Evolutionary conservation across 2,113 vertebrate genomes (phyloP).

Genomic region (Phaetusa simplex): DNA sequence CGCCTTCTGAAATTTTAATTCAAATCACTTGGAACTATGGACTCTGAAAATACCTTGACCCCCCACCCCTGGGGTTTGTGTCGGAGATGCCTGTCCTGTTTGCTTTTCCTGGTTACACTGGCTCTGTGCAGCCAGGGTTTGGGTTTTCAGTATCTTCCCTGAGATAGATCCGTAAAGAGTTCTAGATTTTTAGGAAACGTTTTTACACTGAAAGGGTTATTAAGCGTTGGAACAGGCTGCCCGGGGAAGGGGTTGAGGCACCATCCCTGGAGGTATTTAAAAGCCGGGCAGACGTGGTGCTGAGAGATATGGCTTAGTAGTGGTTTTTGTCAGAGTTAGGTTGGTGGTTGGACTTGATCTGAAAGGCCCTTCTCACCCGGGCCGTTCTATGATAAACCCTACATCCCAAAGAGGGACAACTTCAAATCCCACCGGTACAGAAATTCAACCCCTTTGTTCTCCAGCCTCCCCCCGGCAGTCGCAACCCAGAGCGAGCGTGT

Average conservation of each 20-base stretch:
- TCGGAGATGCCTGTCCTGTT: neutral
- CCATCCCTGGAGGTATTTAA: no score
- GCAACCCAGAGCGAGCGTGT: accelerated
- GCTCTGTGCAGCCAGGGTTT: neutral
- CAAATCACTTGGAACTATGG: neutral
- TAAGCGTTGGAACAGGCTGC: no score
- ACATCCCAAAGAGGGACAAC: neutral
- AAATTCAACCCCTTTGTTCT: neutral
- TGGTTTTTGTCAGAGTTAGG: no score
- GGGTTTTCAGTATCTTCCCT: neutral
- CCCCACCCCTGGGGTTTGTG: neutral
- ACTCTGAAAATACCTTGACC: neutral
- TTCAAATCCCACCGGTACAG: neutral
- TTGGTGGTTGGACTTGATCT: no score
- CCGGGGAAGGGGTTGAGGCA: no score
- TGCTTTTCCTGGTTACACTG: neutral
- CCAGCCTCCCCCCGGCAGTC: neutral
- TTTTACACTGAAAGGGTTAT: no score
- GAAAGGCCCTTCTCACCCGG: no score
- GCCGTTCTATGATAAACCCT: neutral
- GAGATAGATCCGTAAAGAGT: neutral
- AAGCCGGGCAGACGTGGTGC: no score
- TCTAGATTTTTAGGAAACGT: no score
- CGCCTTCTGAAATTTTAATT: neutral
- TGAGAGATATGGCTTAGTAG: no score